Percentiles rank a stretch among this genome's conserved stretches.
These are phyloP conservation scores for Proisotoma minuta DNA, from an alignment of 2,888 invertebrate genomes.

Conservation along the genomic window DNA sequence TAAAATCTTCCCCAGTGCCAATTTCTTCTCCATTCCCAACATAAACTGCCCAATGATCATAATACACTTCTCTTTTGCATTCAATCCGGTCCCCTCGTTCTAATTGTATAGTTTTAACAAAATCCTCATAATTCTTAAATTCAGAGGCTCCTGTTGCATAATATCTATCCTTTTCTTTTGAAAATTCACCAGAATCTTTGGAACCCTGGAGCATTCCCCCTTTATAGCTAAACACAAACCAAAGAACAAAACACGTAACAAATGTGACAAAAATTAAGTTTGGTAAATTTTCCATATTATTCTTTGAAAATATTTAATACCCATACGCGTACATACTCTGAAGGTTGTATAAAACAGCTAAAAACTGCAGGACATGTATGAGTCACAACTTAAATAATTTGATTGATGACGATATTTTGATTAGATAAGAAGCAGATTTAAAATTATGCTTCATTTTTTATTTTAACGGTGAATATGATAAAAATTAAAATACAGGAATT, in stretches of 20 bases:
- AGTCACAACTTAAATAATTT: too few relatives aligned
- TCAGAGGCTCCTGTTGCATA: neutral
- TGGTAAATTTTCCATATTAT: too few relatives aligned
- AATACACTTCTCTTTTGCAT: neutral
- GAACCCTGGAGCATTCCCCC: neutral
- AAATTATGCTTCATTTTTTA: neutral
- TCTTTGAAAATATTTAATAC: too few relatives aligned
- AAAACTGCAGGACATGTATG: too few relatives aligned
- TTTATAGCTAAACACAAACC: too few relatives aligned
- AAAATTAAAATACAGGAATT: conserved; percentile 40
- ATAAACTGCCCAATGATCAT: neutral
- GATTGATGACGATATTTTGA: neutral
- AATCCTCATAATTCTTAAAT: neutral
- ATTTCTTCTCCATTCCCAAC: too few relatives aligned
- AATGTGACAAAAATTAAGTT: too few relatives aligned
- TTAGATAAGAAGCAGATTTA: neutral
- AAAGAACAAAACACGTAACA: too few relatives aligned
- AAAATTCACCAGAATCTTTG: neutral
- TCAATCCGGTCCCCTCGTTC: neutral
- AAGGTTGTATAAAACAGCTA: too few relatives aligned
- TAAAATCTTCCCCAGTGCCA: neutral
- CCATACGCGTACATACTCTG: too few relatives aligned
- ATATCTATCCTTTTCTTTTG: neutral
- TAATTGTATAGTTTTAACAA: neutral
- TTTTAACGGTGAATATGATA: neutral